Base-by-base conservation (phyloP, 2,888 invertebrate species). In the Lampropteryx suffumata region DNA sequence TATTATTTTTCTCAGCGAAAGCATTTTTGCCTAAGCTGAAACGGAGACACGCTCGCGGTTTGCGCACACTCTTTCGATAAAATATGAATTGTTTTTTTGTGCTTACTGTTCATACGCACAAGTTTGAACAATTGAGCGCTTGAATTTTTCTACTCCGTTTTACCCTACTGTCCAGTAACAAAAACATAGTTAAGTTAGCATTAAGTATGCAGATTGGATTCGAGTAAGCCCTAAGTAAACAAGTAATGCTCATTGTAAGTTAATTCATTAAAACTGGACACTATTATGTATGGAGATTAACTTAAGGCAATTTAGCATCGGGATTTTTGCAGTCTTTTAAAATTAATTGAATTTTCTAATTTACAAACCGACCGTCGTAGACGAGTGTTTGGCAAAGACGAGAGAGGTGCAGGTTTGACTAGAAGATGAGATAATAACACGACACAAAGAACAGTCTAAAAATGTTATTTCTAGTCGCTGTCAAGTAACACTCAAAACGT, bases 181-280 rank as follows among this genome's bases (percentile, higher is more conserved):
- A 82, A 84, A 84, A 82, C 81, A 73, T 76, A 67, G 73, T 73
- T 74, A 75, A 73, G 65, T 70, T 63, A 64, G 61, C 73, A 80
- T 84, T 84, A 74, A 64, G 73, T 76, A 88, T 87, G 87, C 79
- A 88, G 79, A 88, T 87, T 84, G 79, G 61, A 66, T 69, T 69
- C 65, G 64, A 80, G 79, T 82, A 67, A 60, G 55, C 48, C 43
- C 40, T 64, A 57, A 66, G 67, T 61, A 63, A 59, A 45, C 51
- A 34, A 40, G 50, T 53, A 36, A 49, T 39, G 27, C 32, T 41
- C 32, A 49, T 55, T 57, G 55, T 50, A 39, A 29, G 53, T 64
- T 64, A 62, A 64, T 69, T 61, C 65, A 71, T 69, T 70, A 67
- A 63, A 67, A 53, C 52, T 50, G 57, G 62, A 56, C 57, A 41